Conservation (phyloP, 2,113 vertebrate genomes). For the Crotalus tigris region DNA sequence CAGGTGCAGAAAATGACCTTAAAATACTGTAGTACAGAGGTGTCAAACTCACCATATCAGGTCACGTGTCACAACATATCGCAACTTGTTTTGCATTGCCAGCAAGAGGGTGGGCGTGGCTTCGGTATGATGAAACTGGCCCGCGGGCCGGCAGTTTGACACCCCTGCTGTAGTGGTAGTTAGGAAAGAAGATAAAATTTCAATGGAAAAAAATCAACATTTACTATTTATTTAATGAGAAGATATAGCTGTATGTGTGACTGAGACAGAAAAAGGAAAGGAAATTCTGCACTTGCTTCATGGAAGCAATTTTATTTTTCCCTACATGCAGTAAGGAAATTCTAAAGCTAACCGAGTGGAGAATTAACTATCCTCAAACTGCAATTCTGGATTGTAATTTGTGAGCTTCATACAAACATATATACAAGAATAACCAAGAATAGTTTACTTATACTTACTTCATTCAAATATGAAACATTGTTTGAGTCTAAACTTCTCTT, state of each 20-base stretch:
- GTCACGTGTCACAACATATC: no score
- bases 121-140: no score
- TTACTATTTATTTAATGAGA: background rate
- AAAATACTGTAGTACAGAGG: background rate
- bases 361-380: background rate
- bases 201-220: background rate
- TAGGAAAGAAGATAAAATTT: background rate
- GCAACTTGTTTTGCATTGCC: no score
- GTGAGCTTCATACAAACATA: background rate
- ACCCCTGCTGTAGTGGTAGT: background rate
- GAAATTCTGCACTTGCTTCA: background rate
- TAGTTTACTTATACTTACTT: background rate
- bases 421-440: background rate
- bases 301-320: background rate
- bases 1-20: background rate
- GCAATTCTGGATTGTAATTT: background rate
- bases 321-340: background rate
- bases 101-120: no score
- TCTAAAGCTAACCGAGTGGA: background rate
- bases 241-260: background rate
- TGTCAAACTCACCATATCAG: no score
- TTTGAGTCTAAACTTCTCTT: background rate
- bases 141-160: no score
- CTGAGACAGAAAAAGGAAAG: background rate
- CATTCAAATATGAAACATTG: background rate